phyloP scores from a whole-genome alignment of 2,888 invertebrate species.

The Ischnus inquisitorius region DNA sequence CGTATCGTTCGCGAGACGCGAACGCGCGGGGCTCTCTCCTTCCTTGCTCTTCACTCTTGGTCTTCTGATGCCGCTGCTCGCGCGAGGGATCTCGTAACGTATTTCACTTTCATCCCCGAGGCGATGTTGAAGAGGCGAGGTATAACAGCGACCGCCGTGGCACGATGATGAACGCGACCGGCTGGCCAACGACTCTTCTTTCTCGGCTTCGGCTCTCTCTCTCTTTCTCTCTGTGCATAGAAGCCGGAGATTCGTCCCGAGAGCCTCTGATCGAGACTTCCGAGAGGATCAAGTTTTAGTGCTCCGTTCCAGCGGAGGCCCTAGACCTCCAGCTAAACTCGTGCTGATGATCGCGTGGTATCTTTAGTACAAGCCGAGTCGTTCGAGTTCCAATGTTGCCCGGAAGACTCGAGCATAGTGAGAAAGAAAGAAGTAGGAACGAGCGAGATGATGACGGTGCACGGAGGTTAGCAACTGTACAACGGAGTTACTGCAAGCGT shows the following conservation, averaged over 20 bases:
- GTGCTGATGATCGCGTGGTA: slow-evolving; percentile 49
- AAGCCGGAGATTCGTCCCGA: slow-evolving; percentile 47
- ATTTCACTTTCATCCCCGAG: slow-evolving; percentile 82
- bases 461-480: slow-evolving; percentile 37
- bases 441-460: slow-evolving; percentile 29
- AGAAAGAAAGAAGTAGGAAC: slow-evolving; percentile 26
- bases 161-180: slow-evolving; percentile 76
- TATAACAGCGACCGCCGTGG: slow-evolving; percentile 57
- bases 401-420: slow-evolving; percentile 30
- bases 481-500: neutral
- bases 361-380: slow-evolving; percentile 13
- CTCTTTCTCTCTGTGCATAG: slow-evolving; percentile 3
- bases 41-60: slow-evolving; percentile 34
- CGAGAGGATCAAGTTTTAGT: slow-evolving; percentile 53
- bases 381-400: slow-evolving; percentile 35
- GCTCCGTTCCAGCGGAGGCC: slow-evolving; percentile 37
- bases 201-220: slow-evolving; percentile 11
- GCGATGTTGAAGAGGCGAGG: slow-evolving; percentile 64
- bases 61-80: slow-evolving; percentile 52
- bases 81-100: slow-evolving; percentile 78
- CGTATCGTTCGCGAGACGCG: slow-evolving; percentile 78
- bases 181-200: slow-evolving; percentile 63
- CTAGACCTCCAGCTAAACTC: slow-evolving; percentile 45
- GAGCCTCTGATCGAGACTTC: slow-evolving; percentile 38
- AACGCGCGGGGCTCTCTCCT: slow-evolving; percentile 55